Percentiles rank a stretch among this genome's conserved stretches.
phyloP scores from a whole-genome alignment of 2,113 vertebrate genomes.

The Porphyrio hochstetteri region DNA sequence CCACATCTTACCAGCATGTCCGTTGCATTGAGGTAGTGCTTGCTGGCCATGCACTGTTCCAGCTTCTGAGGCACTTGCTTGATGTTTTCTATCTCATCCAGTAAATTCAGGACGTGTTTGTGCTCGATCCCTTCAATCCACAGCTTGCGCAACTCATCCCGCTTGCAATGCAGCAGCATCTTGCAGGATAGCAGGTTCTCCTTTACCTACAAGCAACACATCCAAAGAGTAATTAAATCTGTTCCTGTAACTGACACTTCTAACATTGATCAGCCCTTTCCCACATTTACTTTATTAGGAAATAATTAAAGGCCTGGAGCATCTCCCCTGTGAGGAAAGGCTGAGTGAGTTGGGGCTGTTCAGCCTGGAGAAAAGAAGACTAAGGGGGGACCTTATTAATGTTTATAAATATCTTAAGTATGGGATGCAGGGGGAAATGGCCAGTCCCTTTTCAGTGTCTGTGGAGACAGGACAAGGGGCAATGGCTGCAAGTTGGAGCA shows the following conservation, averaged over 20 bases:
- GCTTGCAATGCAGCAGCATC: slow-evolving; percentile 97
- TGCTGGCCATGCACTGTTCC: slow-evolving; percentile 93
- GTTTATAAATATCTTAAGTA: too few species aligned
- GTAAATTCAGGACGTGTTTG: slow-evolving; percentile 94
- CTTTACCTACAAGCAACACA: slow-evolving; percentile 83
- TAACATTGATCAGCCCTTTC: neutral
- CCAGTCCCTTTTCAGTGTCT: too few species aligned
- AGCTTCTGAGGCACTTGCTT: slow-evolving; percentile 96
- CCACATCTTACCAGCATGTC: slow-evolving; percentile 92
- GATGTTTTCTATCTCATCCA: slow-evolving; percentile 98
- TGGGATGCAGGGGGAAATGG: too few species aligned
- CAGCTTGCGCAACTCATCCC: slow-evolving; percentile 95
- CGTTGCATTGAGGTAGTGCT: slow-evolving; percentile 93
- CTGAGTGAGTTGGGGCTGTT: too few species aligned
- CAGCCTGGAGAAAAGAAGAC: too few species aligned
- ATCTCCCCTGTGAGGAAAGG: too few species aligned
- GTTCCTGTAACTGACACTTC: neutral
- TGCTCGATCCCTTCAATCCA: slow-evolving; percentile 99
- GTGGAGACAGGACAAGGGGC: too few species aligned
- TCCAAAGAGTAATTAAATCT: neutral
- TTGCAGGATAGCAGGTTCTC: slow-evolving; percentile 98
- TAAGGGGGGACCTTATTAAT: too few species aligned
- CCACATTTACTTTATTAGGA: neutral
- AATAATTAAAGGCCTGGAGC: neutral
- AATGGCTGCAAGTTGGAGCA: too few species aligned